Evolutionary conservation across 1,140 invertebrate species (phyloP).

Genomic region (Harlomillsia oculata): DNA sequence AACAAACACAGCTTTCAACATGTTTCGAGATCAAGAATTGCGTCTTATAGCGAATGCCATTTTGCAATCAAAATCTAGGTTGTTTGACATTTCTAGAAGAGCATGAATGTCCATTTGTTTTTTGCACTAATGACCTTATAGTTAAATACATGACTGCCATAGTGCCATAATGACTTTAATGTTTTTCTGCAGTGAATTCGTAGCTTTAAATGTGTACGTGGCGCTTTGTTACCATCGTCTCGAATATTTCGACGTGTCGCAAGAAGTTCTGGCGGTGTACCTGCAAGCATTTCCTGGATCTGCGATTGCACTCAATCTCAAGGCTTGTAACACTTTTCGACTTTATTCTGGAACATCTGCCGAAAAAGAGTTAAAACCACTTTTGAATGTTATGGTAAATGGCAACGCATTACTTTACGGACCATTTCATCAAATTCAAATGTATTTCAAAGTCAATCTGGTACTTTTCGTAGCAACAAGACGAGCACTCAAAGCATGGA

Average conservation of each 20-base stretch:
- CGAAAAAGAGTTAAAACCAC: slow-evolving; percentile 70
- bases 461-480: slow-evolving; percentile 24
- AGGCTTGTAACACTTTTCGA: slow-evolving; percentile 78
- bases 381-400: slow-evolving; percentile 44
- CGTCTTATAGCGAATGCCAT: too few species aligned
- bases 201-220: slow-evolving; percentile 94
- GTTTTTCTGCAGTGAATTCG: slow-evolving; percentile 62
- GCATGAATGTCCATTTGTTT: too few species aligned
- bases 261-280: slow-evolving; percentile 90
- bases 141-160: too few species aligned
- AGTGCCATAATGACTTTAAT: too few species aligned
- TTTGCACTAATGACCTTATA: too few species aligned
- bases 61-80: too few species aligned
- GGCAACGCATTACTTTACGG: not conserved
- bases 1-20: too few species aligned
- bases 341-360: slow-evolving; percentile 90
- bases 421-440: not conserved
- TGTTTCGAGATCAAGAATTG: too few species aligned
- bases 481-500: slow-evolving; percentile 33
- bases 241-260: slow-evolving; percentile 82
- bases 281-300: slow-evolving; percentile 86
- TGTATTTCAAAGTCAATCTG: not conserved
- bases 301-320: slow-evolving; percentile 88
- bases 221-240: slow-evolving; percentile 96
- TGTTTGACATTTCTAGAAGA: too few species aligned